A percentile compares a stretch with the other conserved stretches of the same genome.
These are phyloP conservation scores for Anoura caudifer DNA, from an alignment of 2,113 vertebrate species.

Conservation along the genomic window DNA sequence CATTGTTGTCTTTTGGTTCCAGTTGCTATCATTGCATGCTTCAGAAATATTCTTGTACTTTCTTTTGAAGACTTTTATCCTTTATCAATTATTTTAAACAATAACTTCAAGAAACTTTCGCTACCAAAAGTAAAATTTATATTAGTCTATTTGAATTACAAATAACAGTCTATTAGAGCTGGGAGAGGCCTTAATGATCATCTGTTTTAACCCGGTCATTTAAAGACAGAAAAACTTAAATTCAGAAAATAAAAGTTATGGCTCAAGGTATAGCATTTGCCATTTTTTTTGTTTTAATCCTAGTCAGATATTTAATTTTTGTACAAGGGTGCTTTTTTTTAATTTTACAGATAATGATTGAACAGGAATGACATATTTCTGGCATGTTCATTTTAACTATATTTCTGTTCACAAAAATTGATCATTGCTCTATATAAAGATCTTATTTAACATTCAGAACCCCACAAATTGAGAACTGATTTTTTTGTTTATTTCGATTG, in stretches of 20 bases:
- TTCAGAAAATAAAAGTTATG: not conserved
- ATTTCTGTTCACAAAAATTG: constrained; percentile 3
- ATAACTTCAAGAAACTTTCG: constrained; percentile 34
- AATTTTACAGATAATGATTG: constrained; percentile 32
- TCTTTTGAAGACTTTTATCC: not conserved
- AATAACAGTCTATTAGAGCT: not conserved
- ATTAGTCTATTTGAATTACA: constrained; percentile 40
- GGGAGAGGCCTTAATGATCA: not conserved
- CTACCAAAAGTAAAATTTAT: constrained; percentile 7
- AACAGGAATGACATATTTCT: not conserved
- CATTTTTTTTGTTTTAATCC: not conserved
- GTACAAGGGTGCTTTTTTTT: not conserved
- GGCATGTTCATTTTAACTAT: not conserved
- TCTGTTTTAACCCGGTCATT: not conserved
- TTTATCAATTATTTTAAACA: constrained; percentile 6
- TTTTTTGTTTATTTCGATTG: constrained; percentile 43
- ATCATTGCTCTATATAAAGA: not conserved
- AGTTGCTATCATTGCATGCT: not conserved
- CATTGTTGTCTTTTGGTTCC: not conserved
- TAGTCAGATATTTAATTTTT: constrained; percentile 1
- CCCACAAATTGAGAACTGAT: constrained; percentile 9
- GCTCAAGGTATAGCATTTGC: not conserved
- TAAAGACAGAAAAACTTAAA: constrained; percentile 40
- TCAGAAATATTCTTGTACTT: not conserved
- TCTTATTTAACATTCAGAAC: constrained; percentile 33